phyloP scores from a whole-genome alignment of 2,888 invertebrate genomes.

The Harpalus rufipes region DNA sequence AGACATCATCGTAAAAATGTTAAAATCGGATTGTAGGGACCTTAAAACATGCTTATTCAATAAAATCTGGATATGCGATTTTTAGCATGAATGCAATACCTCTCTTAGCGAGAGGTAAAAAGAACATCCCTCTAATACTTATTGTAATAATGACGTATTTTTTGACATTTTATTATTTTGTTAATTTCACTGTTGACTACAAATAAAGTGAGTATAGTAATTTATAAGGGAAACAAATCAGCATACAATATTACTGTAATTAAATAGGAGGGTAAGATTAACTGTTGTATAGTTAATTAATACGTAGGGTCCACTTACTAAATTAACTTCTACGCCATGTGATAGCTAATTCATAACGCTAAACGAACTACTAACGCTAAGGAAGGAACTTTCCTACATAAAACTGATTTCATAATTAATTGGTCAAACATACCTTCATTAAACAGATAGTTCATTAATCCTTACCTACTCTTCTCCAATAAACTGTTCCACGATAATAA shows the following conservation, averaged over 20 bases:
- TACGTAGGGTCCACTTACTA: constrained; percentile 45
- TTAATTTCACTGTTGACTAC: neutral
- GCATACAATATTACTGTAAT: constrained; percentile 28
- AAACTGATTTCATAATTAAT: neutral
- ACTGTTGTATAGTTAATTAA: constrained; percentile 44
- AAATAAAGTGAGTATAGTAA: neutral
- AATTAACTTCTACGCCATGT: constrained; percentile 32
- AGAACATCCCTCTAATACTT: too few relatives aligned
- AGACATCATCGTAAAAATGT: neutral
- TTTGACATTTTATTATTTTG: too few relatives aligned
- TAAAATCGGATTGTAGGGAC: too few relatives aligned
- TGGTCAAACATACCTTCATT: neutral
- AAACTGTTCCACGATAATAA: neutral
- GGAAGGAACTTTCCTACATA: neutral
- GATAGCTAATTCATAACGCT: constrained; percentile 49
- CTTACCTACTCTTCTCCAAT: neutral
- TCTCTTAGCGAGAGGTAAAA: too few relatives aligned
- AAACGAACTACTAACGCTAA: constrained; percentile 6
- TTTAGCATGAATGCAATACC: too few relatives aligned
- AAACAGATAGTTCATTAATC: neutral
- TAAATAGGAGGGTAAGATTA: constrained; percentile 48
- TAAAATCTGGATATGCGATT: too few relatives aligned
- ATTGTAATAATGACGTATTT: too few relatives aligned
- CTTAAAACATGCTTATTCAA: too few relatives aligned
- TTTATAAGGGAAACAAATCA: constrained; percentile 23